Conservation (phyloP, 1,140 invertebrate species). For the Caenorhabditis inopinata region DNA sequence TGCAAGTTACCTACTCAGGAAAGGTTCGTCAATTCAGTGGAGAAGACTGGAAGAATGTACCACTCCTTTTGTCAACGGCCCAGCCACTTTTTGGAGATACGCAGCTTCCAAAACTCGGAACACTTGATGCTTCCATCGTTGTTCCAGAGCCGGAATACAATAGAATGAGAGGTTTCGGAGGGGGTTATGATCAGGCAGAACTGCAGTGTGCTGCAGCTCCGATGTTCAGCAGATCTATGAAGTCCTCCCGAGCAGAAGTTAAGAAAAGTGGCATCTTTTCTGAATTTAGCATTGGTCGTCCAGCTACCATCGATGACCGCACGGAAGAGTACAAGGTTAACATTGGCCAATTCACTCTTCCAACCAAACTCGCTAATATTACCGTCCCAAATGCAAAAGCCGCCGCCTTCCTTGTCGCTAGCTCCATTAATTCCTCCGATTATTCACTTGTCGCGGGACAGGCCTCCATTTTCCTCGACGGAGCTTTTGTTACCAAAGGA, state of each 20-base stretch:
- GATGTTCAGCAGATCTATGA: background rate
- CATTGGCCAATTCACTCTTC: conserved; percentile 66
- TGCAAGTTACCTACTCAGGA: conserved; percentile 6
- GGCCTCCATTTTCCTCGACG: conserved; percentile 68
- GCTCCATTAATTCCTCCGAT: conserved; percentile 64
- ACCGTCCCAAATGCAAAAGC: conserved; percentile 65
- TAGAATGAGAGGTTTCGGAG: background rate
- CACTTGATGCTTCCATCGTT: background rate
- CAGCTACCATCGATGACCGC: conserved; percentile 2
- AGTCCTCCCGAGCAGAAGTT: background rate
- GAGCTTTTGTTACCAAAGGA: conserved; percentile 69
- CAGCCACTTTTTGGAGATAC: background rate
- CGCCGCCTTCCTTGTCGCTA: conserved; percentile 67
- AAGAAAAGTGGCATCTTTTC: background rate
- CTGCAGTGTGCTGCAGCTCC: background rate
- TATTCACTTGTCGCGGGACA: conserved; percentile 67
- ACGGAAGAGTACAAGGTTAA: conserved; percentile 55
- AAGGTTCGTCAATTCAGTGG: conserved; percentile 24
- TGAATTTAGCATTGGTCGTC: conserved; percentile 5
- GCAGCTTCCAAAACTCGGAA: background rate
- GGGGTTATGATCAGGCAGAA: too few species aligned
- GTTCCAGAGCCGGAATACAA: background rate
- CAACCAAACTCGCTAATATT: conserved; percentile 66
- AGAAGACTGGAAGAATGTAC: conserved; percentile 8
- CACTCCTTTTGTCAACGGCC: conserved; percentile 1